phyloP scores from a whole-genome alignment of 1,140 invertebrate species.

The Euura saliciscinereae region DNA sequence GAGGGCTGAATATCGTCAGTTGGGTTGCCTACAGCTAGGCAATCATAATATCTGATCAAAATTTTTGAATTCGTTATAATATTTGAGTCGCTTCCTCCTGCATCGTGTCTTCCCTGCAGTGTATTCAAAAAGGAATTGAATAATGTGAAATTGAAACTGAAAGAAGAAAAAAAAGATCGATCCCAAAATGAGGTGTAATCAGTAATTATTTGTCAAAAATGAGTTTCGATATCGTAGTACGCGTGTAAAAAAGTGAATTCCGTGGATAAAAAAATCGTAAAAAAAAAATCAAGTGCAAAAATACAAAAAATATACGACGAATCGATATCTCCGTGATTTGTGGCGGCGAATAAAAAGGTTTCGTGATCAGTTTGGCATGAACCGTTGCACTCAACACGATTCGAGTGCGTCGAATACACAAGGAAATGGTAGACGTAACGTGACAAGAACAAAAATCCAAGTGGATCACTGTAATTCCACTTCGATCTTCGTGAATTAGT shows the following conservation, averaged over 20 bases:
- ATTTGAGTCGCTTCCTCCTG: neutral
- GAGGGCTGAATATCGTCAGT: constrained; percentile 33
- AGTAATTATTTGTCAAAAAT: neutral
- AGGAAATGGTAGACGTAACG: constrained; percentile 23
- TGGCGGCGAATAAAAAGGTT: neutral
- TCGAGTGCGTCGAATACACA: neutral
- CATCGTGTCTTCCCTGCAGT: neutral
- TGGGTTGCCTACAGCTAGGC: constrained; percentile 42
- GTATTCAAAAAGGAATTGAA: neutral
- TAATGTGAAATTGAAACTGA: neutral
- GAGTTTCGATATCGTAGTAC: too few species aligned
- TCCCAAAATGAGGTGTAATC: neutral
- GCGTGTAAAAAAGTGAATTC: too few species aligned
- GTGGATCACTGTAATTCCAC: constrained; percentile 18
- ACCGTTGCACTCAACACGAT: neutral
- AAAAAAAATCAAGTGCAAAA: too few species aligned
- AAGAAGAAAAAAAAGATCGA: neutral
- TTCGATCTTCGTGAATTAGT: neutral
- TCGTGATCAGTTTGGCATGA: neutral
- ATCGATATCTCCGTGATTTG: neutral
- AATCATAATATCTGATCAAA: constrained; percentile 29
- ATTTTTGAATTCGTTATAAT: neutral
- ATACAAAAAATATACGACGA: neutral
- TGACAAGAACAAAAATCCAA: constrained; percentile 12
- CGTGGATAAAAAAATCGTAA: too few species aligned